Base-by-base conservation (phyloP, 2,113 vertebrate species). In the Pagrus major region DNA sequence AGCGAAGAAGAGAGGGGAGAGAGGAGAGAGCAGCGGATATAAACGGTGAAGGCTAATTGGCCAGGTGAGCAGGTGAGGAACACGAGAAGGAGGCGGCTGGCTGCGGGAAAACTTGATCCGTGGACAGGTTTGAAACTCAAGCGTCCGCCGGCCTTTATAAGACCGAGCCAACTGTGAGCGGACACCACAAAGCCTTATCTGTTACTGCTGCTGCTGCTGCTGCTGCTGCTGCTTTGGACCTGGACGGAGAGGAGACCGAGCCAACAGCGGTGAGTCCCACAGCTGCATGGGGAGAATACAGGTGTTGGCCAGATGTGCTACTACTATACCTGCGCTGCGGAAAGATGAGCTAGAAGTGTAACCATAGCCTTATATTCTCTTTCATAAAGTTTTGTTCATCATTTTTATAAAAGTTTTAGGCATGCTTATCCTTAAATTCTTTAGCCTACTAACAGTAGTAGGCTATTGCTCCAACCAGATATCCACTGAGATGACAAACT, bases 21-120 rank as follows among this genome's bases (percentile, higher is more conserved):
- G 44, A 23, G 68, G 79, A 66, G 88, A 6, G 54, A 6, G 37
- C 55, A 21, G 27, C 66, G 68, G 83, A 93, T 95, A 95, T 93
- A 96, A 96, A 96, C 94, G 95, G 93, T 92, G 90, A 89, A 94
- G 91, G 95, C 96, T 96, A 94, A 96, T 96, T 96, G 96, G 95
- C 92, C 95, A 95, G 94, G 93, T 96, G 96, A 95, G 92, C 94
- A 93, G 93, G 92, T 92, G 91, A 94, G 97, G 93, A 96, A 98
- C 92, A 89, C 52, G 96, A 98, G 95, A 95, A 83, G 89, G 63
- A 86, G 91, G 92, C 86, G 78, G 87, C 91, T 84, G 86, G 87
- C 91, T 90, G 90, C 73, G 79, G 93, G 93, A 95, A 96, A 94
- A 99, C 93, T 93, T 95, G 96, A 99, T 98, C 95, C 96, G 84